Evolutionary conservation across 2,888 invertebrate genomes (phyloP).

Genomic region (Leucophenga montana): DNA sequence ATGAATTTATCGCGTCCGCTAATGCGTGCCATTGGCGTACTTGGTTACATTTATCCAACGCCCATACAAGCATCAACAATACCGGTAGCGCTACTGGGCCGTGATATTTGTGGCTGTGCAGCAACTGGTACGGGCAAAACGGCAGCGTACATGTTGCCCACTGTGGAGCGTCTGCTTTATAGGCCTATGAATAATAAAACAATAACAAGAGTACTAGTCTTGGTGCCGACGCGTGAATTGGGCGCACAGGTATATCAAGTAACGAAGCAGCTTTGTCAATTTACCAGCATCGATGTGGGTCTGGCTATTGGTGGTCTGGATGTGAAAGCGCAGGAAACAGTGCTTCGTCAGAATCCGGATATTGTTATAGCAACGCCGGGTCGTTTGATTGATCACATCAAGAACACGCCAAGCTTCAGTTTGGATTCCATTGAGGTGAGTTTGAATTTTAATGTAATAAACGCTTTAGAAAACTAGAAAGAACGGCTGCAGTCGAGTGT

Average conservation of each 20-base stretch:
- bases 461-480: neutral
- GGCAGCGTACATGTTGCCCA: constrained; percentile 98
- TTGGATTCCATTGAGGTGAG: constrained; percentile 91
- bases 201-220: constrained; percentile 88
- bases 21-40: constrained; percentile 88
- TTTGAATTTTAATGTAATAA: neutral
- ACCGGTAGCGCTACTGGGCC: constrained; percentile 92
- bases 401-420: constrained; percentile 94
- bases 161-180: constrained; percentile 92
- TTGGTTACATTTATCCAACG: constrained; percentile 95
- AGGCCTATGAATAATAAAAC: constrained; percentile 82
- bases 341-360: constrained; percentile 92
- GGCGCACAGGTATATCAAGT: constrained; percentile 99
- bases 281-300: constrained; percentile 86
- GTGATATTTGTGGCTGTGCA: constrained; percentile 98
- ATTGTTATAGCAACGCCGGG: constrained; percentile 99
- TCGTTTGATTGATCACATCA: constrained; percentile 95
- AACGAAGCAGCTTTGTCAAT: constrained; percentile 90
- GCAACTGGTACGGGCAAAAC: constrained; percentile 99
- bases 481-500: too few species aligned
- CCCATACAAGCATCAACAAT: constrained; percentile 97
- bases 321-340: constrained; percentile 85
- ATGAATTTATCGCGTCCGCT: constrained; percentile 97
- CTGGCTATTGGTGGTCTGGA: constrained; percentile 92
- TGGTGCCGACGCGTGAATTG: constrained; percentile 97